These are phyloP conservation scores for Theonella swinhoei DNA, from an alignment of 37 sponge, comb jelly and placozoan species.

Conservation along the genomic window DNA sequence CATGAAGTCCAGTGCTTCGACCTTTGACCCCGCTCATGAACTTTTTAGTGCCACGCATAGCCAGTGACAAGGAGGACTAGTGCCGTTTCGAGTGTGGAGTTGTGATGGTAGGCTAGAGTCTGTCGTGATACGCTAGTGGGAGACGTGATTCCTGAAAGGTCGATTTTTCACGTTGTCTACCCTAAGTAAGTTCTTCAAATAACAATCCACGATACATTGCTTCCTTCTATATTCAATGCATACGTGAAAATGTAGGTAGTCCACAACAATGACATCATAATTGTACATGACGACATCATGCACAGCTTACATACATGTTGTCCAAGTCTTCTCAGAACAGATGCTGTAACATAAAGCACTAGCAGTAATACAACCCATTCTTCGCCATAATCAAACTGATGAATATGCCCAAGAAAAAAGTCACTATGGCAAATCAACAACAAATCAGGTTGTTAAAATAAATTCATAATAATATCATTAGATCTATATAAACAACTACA, in stretches of 20 bases:
- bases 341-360: conserved; percentile 43
- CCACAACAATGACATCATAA: background rate
- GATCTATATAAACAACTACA: no score
- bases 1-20: no score
- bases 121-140: no score
- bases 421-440: conserved; percentile 31
- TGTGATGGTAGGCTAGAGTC: no score
- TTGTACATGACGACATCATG: background rate
- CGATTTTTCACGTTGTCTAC: no score
- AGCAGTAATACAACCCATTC: conserved; percentile 16
- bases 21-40: no score
- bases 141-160: no score
- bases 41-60: no score
- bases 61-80: no score
- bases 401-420: background rate
- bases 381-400: conserved; percentile 27
- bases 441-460: conserved; percentile 50
- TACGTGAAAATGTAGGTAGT: background rate
- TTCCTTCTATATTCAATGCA: background rate
- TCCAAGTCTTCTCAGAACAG: conserved; percentile 32
- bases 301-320: background rate
- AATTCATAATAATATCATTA: background rate
- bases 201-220: conserved; percentile 25
- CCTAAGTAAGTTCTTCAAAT: conserved; percentile 12
- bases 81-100: no score